Evolutionary conservation across 1,140 invertebrate genomes (phyloP).

Genomic region (Panonychus citri): DNA sequence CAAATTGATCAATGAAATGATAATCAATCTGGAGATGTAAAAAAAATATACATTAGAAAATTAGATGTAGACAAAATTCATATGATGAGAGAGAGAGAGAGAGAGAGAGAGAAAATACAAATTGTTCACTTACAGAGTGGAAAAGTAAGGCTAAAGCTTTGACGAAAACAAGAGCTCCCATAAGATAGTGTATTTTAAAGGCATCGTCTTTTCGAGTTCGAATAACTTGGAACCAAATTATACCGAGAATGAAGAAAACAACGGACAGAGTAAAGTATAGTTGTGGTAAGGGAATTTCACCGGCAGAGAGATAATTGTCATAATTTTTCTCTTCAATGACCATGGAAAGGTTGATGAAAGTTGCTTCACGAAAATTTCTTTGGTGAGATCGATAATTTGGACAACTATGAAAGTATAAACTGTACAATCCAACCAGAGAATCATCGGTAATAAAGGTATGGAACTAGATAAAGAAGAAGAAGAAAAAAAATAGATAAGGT

Average conservation of each 20-base stretch:
- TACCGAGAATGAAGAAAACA: conserved; percentile 63
- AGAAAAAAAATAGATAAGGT: neutral
- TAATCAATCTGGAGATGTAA: conserved; percentile 50
- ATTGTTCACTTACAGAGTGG: conserved; percentile 37
- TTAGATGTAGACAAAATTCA: no score
- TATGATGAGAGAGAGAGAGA: no score
- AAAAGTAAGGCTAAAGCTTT: conserved; percentile 80
- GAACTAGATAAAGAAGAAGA: conserved; percentile 18
- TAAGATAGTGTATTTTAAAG: conserved; percentile 89
- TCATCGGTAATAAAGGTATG: conserved; percentile 39
- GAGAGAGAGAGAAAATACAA: neutral
- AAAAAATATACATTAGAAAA: neutral
- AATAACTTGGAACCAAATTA: conserved; percentile 75
- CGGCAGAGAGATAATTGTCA: conserved; percentile 79
- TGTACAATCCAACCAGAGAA: conserved; percentile 74
- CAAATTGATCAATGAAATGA: conserved; percentile 80
- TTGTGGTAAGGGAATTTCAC: conserved; percentile 79
- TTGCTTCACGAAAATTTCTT: neutral
- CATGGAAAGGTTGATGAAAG: conserved; percentile 6
- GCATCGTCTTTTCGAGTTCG: conserved; percentile 47
- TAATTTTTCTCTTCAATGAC: conserved; percentile 36
- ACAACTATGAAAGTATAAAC: conserved; percentile 86
- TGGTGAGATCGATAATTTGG: conserved; percentile 33
- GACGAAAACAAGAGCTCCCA: conserved; percentile 76
- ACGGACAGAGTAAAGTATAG: conserved; percentile 77